Evolutionary conservation across 2,113 vertebrate species (phyloP).

Genomic region (Dryoscopus gambensis): DNA sequence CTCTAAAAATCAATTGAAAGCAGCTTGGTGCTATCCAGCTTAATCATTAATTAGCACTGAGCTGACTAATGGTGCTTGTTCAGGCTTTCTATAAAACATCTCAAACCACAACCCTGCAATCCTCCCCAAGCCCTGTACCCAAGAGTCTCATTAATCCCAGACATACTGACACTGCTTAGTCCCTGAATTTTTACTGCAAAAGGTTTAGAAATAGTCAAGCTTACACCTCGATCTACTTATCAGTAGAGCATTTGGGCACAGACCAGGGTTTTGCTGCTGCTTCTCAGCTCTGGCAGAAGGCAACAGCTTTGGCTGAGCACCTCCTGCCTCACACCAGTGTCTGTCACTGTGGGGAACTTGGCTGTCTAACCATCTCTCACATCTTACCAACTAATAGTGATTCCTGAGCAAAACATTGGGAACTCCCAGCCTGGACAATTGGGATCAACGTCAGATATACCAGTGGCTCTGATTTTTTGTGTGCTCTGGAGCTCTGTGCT

Average conservation of each 20-base stretch:
- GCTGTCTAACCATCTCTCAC: background rate
- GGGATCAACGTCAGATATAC: background rate
- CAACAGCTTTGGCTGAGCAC: background rate
- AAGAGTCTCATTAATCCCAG: background rate
- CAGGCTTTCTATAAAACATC: constrained; percentile 21
- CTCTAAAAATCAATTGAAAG: constrained; percentile 47
- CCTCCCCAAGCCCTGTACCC: background rate
- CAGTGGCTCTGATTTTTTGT: background rate
- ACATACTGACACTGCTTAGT: background rate
- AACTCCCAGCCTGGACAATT: background rate
- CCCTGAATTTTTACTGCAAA: background rate
- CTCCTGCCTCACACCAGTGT: rapidly evolving
- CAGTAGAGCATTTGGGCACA: background rate
- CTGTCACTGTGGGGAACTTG: background rate
- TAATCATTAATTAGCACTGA: constrained; percentile 51
- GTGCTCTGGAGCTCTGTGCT: background rate
- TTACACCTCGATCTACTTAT: background rate
- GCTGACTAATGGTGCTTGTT: constrained; percentile 47
- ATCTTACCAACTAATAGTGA: background rate
- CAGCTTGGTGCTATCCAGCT: background rate
- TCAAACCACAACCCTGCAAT: background rate
- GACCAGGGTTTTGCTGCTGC: background rate
- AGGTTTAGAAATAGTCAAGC: background rate
- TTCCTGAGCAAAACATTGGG: background rate
- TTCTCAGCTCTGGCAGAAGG: background rate